Base-by-base conservation (phyloP, 2,888 invertebrate species). In the Syritta pipiens region DNA sequence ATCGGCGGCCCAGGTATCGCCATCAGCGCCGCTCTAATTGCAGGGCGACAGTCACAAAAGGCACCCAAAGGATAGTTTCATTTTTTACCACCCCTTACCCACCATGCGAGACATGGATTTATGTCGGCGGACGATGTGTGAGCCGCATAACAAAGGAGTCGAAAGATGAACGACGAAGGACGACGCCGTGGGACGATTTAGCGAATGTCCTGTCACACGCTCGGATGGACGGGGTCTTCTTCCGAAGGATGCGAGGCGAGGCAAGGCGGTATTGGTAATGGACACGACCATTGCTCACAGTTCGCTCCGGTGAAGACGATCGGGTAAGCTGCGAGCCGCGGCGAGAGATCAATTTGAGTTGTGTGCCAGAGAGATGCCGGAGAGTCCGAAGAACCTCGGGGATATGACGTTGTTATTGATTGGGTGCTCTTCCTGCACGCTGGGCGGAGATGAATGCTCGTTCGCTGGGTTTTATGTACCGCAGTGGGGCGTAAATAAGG, bases 331-430 rank as follows among this genome's bases (percentile, higher is more conserved):
- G 28, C 37, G 32, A 35, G 14, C 37, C 37, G 19, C 9, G 0
- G 37, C 9, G 9, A 37, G 19, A 9, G 32, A 53, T 19, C 53
- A 55, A 57, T 60, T 63, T 57, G 62, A 69, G 53, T 69, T 69
- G 57, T 69, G 49, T n/a, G n/a, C n/a, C n/a, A n/a, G n/a, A n/a
- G n/a, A n/a, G n/a, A n/a, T n/a, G n/a, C n/a, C n/a, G 20, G 14
- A 20, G 46, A 55, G 48, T 48, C 55, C 26, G 35, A 26, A 37
- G 12, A n/a, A n/a, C n/a, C 57, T 32, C 30, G 42, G 51, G 69
- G 76, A 69, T 69, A 76, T 63, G 62, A 49, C 69, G 69, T 44
- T 57, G 12, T 49, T 76, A 76, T 76, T 76, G 76, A 69, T 76
- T 63, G 69, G 49, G 62, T 49, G 53, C 28, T 60, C 40, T n/a